These are phyloP conservation scores for Drosophila kanapiae DNA, from an alignment of 1,140 invertebrate genomes.

Conservation along the genomic window DNA sequence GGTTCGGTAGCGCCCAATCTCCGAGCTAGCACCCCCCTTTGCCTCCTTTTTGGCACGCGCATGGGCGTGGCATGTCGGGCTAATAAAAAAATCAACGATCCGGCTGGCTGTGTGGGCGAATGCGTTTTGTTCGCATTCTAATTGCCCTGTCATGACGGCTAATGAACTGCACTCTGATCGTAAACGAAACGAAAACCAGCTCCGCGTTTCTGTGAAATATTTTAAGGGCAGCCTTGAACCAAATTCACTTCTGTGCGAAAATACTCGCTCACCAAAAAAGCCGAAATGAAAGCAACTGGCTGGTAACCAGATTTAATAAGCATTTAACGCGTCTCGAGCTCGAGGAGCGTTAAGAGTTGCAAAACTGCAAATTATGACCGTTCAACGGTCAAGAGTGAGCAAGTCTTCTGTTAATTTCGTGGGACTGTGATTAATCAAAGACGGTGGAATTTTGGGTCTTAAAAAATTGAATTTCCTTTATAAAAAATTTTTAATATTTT, in stretches of 20 bases:
- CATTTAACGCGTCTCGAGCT: slow-evolving; percentile 29
- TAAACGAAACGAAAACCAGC: slow-evolving; percentile 44
- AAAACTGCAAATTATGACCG: slow-evolving; percentile 30
- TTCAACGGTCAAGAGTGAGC: slow-evolving; percentile 36
- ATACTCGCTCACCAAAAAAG: slow-evolving; percentile 5
- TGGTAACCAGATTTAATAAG: slow-evolving; percentile 56
- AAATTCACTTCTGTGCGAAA: slow-evolving; percentile 55
- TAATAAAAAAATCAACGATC: slow-evolving; percentile 25
- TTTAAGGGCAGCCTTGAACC: slow-evolving; percentile 68
- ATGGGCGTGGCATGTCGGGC: slow-evolving; percentile 46
- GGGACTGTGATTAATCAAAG: slow-evolving; percentile 22
- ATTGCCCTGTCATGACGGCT: slow-evolving; percentile 61
- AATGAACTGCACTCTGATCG: slow-evolving; percentile 47
- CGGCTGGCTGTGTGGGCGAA: slow-evolving; percentile 58
- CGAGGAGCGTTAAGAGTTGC: slow-evolving; percentile 39
- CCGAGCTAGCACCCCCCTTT: background rate
- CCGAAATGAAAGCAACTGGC: slow-evolving; percentile 49
- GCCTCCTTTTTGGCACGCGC: slow-evolving; percentile 30
- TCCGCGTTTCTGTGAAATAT: slow-evolving; percentile 48
- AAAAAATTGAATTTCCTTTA: too few species aligned
- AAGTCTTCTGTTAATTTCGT: slow-evolving; percentile 39
- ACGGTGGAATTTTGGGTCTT: background rate
- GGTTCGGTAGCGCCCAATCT: slow-evolving; percentile 25
- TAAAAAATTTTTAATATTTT: too few species aligned
- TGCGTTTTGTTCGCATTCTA: slow-evolving; percentile 68